These are phyloP conservation scores for Dolomedes plantarius DNA, from an alignment of 2,888 invertebrate genomes.

Conservation along the genomic window DNA sequence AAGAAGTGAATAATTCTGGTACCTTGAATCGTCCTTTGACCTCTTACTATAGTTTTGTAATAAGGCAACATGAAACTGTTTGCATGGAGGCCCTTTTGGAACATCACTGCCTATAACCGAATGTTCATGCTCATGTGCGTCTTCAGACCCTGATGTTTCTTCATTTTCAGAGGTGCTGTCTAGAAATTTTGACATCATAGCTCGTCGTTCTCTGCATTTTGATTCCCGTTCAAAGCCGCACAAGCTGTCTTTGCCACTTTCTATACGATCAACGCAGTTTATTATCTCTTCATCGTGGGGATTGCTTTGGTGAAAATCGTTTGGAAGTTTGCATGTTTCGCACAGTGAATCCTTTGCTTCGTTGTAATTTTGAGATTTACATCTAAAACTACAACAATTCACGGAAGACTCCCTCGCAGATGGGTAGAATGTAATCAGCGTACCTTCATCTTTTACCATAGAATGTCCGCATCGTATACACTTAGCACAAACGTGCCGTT, in stretches of 20 bases:
- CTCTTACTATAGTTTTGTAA: background rate
- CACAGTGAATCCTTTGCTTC: background rate
- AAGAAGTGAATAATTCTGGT: background rate
- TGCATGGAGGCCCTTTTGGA: background rate
- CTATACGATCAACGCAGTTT: background rate
- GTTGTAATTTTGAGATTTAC: background rate
- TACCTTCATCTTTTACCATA: slow-evolving; percentile 9
- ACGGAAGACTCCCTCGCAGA: background rate
- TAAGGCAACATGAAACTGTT: background rate
- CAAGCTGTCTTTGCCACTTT: background rate
- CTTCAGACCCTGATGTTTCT: background rate
- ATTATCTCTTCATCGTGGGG: background rate
- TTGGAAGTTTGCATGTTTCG: background rate
- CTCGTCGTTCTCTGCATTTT: background rate
- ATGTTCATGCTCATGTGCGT: background rate
- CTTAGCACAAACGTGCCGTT: background rate
- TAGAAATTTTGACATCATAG: background rate
- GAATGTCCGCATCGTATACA: slow-evolving; percentile 24
- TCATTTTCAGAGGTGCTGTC: background rate
- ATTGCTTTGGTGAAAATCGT: background rate
- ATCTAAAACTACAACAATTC: background rate
- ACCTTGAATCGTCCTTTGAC: background rate
- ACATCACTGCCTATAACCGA: background rate
- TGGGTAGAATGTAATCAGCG: slow-evolving; percentile 8
- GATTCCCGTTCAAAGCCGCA: background rate